Percentiles rank a stretch among this genome's conserved stretches.
phyloP scores from a whole-genome alignment of 2,888 invertebrate genomes.

The Drosophila fungiperda region DNA sequence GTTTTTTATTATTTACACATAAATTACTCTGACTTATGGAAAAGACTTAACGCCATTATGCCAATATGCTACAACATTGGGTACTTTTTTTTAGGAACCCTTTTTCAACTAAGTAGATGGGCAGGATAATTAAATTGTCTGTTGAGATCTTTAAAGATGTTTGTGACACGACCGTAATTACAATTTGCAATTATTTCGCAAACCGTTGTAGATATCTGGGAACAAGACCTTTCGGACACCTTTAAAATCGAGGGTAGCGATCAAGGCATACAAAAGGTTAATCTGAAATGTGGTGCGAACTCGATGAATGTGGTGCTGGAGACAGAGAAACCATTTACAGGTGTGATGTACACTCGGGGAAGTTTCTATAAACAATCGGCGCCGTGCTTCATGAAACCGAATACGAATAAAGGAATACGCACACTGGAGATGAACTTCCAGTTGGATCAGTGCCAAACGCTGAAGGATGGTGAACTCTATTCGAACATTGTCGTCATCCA shows the following conservation, averaged over 20 bases:
- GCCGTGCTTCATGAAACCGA: constrained; percentile 87
- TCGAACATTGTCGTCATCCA: constrained; percentile 88
- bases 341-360: constrained; percentile 88
- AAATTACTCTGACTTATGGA: not conserved
- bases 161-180: not conserved
- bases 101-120: not conserved
- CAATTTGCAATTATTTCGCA: not conserved
- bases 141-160: not conserved
- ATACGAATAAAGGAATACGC: constrained; percentile 84
- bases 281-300: constrained; percentile 87
- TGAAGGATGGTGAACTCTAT: constrained; percentile 86
- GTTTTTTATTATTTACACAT: not conserved
- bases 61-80: not conserved
- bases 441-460: constrained; percentile 87
- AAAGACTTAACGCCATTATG: not conserved
- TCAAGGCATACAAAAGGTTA: constrained; percentile 87
- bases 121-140: not conserved
- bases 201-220: constrained; percentile 81
- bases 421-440: constrained; percentile 87
- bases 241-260: constrained; percentile 87
- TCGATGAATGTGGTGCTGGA: constrained; percentile 86
- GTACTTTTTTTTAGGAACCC: not conserved
- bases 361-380: constrained; percentile 87
- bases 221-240: constrained; percentile 86
- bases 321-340: constrained; percentile 87